Percentiles rank a stretch among this genome's conserved stretches.
Conservation (phyloP, 2,113 vertebrate genomes). For the Gulo gulo region DNA sequence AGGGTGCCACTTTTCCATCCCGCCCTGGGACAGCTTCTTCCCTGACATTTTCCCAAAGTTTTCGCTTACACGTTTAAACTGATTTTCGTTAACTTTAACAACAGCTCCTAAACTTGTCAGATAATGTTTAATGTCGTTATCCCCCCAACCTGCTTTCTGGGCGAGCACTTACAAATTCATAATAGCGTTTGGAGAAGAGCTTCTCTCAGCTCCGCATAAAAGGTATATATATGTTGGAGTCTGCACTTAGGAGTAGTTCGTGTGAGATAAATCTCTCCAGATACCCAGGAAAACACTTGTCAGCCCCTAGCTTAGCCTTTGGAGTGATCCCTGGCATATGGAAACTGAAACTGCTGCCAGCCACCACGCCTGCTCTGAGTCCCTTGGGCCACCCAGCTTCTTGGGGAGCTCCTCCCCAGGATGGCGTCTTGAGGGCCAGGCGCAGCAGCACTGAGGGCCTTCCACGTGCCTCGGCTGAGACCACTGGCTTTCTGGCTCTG, state of each 20-base stretch:
- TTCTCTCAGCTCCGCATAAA: background rate
- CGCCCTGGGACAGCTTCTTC: background rate
- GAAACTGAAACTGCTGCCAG: background rate
- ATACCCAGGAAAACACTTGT: background rate
- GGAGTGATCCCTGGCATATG: background rate
- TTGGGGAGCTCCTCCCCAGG: background rate
- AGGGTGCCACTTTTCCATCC: background rate
- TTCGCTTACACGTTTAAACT: background rate
- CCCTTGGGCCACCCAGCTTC: background rate
- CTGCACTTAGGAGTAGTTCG: background rate
- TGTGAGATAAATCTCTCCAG: background rate
- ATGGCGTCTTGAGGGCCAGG: conserved; percentile 11
- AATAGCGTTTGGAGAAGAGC: background rate
- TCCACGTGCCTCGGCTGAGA: accelerated
- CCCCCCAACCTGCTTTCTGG: background rate
- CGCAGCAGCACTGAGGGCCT: background rate
- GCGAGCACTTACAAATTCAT: background rate
- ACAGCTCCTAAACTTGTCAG: background rate
- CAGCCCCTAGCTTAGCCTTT: background rate
- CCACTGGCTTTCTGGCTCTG: background rate
- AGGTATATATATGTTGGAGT: background rate
- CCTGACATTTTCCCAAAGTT: background rate
- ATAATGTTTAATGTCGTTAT: background rate
- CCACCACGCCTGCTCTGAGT: background rate
- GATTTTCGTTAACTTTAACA: background rate